Evolutionary conservation across 2,113 vertebrate genomes (phyloP), one percentile per base, ranked within the genome.

Genomic region (Lagenorhynchus albirostris): DNA sequence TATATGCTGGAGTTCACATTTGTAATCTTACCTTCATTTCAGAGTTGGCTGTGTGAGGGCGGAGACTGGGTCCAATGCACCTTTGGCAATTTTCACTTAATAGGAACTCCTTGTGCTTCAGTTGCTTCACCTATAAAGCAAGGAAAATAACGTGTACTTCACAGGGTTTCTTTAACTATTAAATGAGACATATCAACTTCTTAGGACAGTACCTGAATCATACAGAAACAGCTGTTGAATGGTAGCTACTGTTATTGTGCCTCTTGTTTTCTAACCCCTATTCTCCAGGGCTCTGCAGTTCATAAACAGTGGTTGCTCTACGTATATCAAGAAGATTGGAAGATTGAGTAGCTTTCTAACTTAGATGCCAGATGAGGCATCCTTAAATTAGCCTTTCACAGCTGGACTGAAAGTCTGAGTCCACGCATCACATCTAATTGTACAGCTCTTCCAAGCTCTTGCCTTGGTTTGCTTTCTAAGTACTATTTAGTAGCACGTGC

Each of bases 1-100:
- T 47, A 1, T 20, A 25, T 11, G 12, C 21, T 38, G 18, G 36
- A 50, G 17, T 5, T 83, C 50, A 21, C 26, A 18, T 63, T 20
- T 18, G 41, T 15, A 3, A 7, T 12, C 80, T 87, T 4, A 26
- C 1, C 67, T 62, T 60, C 31, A 3, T 55, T 14, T 58, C 41
- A 38, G 12, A 26, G 21, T 67, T 14, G 36, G 15, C 18, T 38
- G 20, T 29, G 4, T 1, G 33, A 58, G 36, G 3, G 17, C 8
- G 31, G 2, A 41, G 10, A 26, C 20, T 20, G 10, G 8, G 13
- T 4, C 3, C 15, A 2, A 0, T 0, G 7, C 9, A 47, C 14
- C 23, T 29, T 25, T 25, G 76, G 73, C 23, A 10, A 60, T 3
- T 8, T 25, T 5, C 11, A 6, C 8, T 2, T 58, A 20, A 58